These are phyloP conservation scores for Spheniscus mendiculus DNA, from an alignment of 2,113 vertebrate genomes.

Conservation along the genomic window DNA sequence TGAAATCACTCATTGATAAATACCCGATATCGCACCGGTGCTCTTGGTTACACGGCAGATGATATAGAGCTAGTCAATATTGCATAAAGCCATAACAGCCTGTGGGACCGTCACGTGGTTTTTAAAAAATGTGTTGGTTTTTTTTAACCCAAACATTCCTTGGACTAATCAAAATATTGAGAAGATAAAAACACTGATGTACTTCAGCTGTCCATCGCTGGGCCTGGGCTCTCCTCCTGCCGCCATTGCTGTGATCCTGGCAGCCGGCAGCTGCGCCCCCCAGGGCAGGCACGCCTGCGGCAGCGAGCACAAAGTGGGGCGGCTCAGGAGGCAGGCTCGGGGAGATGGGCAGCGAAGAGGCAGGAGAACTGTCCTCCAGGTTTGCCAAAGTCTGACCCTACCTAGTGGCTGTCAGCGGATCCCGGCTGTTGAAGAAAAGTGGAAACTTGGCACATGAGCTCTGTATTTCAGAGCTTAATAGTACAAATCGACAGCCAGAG, in stretches of 20 bases:
- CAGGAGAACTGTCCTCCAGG: not conserved
- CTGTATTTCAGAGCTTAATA: not conserved
- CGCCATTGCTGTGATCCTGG: not conserved
- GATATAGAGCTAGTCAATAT: not conserved
- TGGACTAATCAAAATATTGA: not conserved
- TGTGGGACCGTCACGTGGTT: not conserved
- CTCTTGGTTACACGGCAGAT: rapidly evolving
- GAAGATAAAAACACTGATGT: not conserved
- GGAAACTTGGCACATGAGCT: constrained; percentile 15
- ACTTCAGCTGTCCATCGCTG: not conserved
- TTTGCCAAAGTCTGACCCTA: not conserved
- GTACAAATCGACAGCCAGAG: constrained; percentile 20
- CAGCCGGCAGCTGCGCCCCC: rapidly evolving
- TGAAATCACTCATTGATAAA: not conserved
- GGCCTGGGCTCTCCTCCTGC: not conserved
- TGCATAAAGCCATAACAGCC: not conserved
- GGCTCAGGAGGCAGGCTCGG: not conserved
- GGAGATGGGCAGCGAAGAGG: not conserved
- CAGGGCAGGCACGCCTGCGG: too few relatives aligned
- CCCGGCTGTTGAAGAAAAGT: not conserved
- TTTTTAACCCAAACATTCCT: not conserved
- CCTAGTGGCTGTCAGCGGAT: not conserved
- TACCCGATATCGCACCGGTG: rapidly evolving
- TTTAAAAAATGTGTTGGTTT: not conserved
- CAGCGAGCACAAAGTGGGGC: rapidly evolving